Conservation (phyloP, 2,113 vertebrate genomes). For the Proteles cristata region DNA sequence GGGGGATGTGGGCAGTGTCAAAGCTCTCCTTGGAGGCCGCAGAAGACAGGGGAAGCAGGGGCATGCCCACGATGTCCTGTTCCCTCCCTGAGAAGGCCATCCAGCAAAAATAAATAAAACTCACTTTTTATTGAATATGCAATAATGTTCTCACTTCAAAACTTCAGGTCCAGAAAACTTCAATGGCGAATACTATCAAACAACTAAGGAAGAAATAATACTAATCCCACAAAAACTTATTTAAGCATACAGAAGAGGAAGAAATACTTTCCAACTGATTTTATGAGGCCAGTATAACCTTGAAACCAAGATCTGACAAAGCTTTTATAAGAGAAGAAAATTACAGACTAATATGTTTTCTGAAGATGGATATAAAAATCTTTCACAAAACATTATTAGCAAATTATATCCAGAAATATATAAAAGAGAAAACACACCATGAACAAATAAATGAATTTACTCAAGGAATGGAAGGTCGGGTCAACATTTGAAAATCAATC, state of each 20-base stretch:
- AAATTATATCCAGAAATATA: constrained; percentile 7
- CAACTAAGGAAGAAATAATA: neutral
- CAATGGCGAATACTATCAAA: neutral
- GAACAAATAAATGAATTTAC: neutral
- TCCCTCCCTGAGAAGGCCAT: neutral
- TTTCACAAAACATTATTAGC: neutral
- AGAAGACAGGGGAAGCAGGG: neutral
- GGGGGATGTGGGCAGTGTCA: neutral
- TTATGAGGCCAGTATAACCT: neutral
- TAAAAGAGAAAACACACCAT: constrained; percentile 5
- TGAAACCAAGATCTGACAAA: constrained; percentile 36
- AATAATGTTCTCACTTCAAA: neutral
- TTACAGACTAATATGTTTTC: neutral
- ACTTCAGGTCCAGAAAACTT: neutral
- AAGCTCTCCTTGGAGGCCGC: neutral
- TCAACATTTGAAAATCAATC: constrained; percentile 40
- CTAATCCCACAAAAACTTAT: neutral
- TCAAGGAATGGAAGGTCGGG: neutral
- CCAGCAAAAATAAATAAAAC: neutral
- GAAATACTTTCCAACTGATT: neutral
- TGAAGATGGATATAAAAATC: neutral
- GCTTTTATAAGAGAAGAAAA: neutral
- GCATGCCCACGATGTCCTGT: accelerated
- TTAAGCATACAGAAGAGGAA: neutral
- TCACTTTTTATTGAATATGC: neutral